These are phyloP conservation scores for Muscicapa comitata DNA, from an alignment of 2,797 vertebrate genomes.

Conservation along the genomic window DNA sequence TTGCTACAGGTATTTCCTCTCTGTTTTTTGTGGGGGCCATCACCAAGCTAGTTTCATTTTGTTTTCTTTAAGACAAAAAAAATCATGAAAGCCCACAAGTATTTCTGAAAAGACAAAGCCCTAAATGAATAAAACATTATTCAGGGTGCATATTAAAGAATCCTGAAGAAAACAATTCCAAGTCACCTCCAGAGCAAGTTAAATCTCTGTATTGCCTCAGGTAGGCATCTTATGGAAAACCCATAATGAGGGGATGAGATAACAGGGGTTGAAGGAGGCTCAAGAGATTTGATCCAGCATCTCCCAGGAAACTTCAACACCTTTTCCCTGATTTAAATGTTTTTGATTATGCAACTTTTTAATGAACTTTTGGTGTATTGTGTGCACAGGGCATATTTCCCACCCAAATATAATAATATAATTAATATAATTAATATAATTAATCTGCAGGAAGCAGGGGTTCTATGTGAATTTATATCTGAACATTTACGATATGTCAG, in stretches of 20 bases:
- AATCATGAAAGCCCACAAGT: neutral
- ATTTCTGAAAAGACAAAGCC: neutral
- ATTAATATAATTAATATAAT: neutral
- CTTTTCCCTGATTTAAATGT: neutral
- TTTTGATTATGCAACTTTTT: neutral
- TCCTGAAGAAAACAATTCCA: neutral
- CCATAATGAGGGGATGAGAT: neutral
- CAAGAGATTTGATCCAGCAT: neutral
- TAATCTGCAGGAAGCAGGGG: neutral
- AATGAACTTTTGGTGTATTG: neutral
- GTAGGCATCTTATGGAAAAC: neutral
- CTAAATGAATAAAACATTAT: neutral
- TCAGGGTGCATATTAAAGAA: neutral
- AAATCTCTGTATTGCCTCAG: neutral
- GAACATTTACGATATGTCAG: neutral
- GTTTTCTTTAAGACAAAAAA: neutral
- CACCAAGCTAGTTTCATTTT: neutral
- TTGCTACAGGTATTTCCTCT: neutral
- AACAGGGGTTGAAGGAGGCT: neutral
- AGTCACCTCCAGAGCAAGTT: neutral
- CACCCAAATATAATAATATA: neutral
- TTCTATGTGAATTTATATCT: neutral
- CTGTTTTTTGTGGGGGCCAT: neutral
- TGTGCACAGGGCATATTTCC: neutral
- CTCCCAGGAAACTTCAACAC: neutral